These are phyloP conservation scores for Melieria crassipennis DNA, from an alignment of 2,888 invertebrate genomes.

Conservation along the genomic window DNA sequence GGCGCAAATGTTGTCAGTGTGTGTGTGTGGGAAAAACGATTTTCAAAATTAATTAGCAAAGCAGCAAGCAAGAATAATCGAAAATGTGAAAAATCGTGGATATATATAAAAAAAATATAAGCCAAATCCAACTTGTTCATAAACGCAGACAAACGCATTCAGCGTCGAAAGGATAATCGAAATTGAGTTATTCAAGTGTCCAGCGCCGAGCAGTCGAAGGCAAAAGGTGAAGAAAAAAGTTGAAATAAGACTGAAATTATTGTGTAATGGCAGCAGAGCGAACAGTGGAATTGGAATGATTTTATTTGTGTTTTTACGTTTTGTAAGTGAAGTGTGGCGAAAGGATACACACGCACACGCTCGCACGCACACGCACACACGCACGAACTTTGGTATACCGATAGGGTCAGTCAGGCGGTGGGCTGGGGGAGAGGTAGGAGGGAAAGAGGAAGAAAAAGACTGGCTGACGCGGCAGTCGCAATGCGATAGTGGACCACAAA, in stretches of 20 bases:
- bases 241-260: slow-evolving; percentile 48
- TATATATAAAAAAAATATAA: slow-evolving; percentile 26
- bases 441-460: too few species aligned
- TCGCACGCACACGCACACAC: slow-evolving; percentile 24
- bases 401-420: slow-evolving; percentile 1
- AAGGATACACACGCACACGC: slow-evolving; percentile 16
- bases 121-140: slow-evolving; percentile 17
- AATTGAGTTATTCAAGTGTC: slow-evolving; percentile 30
- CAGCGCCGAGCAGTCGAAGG: slow-evolving; percentile 14
- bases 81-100: slow-evolving; percentile 13
- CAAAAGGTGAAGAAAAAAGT: slow-evolving; percentile 21
- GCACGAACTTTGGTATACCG: slow-evolving; percentile 2
- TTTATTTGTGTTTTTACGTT: neutral
- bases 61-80: slow-evolving; percentile 28
- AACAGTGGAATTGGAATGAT: slow-evolving; percentile 11
- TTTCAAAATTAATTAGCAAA: slow-evolving; percentile 23
- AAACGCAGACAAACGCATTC: slow-evolving; percentile 21
- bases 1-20: slow-evolving; percentile 39
- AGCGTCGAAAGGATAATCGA: slow-evolving; percentile 30
- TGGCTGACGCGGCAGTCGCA: neutral
- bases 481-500: neutral
- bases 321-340: slow-evolving; percentile 11
- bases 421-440: neutral
- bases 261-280: slow-evolving; percentile 53
- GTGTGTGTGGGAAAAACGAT: slow-evolving; percentile 42